A percentile compares a stretch with the other conserved stretches of the same genome.
These are phyloP conservation scores for Enteromius afrohamiltoni DNA, from an alignment of 2,797 vertebrate species.

Conservation along the genomic window DNA sequence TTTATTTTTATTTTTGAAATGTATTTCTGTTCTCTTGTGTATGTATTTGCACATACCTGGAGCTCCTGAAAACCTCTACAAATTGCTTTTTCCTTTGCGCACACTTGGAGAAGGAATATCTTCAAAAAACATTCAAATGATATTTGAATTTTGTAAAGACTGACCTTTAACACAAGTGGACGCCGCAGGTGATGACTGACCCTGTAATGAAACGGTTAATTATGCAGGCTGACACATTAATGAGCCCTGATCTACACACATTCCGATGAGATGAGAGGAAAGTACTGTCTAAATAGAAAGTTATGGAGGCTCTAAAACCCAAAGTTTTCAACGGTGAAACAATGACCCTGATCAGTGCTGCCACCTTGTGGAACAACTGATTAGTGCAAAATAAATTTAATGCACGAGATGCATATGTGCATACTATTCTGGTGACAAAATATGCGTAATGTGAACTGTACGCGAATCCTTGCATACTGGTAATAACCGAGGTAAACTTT, in stretches of 20 bases:
- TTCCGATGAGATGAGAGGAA: not conserved
- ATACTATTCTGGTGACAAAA: too few relatives aligned
- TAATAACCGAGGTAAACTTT: too few relatives aligned
- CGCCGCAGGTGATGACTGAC: not conserved
- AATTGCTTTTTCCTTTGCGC: not conserved
- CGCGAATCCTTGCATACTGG: too few relatives aligned
- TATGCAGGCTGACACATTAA: not conserved
- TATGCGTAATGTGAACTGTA: too few relatives aligned
- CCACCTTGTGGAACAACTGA: not conserved
- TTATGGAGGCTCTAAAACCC: not conserved
- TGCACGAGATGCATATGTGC: too few relatives aligned
- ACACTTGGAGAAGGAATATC: not conserved
- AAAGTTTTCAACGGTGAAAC: not conserved
- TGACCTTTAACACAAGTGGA: constrained; percentile 25
- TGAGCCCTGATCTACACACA: not conserved
- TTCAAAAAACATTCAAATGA: constrained; percentile 1
- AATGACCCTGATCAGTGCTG: not conserved
- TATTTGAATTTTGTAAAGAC: not conserved
- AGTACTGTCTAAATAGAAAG: not conserved
- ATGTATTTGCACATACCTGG: not conserved
- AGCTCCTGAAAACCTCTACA: not conserved
- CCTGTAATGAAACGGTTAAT: constrained; percentile 19
- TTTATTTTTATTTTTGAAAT: not conserved
- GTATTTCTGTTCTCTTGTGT: not conserved
- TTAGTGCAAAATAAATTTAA: not conserved